These are phyloP conservation scores for Cercopithecus petaurista DNA, from an alignment of 2,797 vertebrate species.

Conservation along the genomic window DNA sequence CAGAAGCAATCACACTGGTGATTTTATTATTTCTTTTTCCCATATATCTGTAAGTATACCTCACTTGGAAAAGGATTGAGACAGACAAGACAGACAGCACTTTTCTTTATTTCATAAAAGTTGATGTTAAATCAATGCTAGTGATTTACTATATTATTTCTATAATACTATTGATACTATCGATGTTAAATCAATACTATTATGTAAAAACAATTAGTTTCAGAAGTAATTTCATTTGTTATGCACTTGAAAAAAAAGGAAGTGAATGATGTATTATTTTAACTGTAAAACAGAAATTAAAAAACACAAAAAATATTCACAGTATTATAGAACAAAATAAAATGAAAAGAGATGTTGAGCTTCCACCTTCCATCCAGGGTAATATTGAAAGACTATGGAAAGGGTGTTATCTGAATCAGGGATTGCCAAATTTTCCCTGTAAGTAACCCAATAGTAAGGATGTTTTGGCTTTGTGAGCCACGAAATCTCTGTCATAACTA, in stretches of 20 bases:
- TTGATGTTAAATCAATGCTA: constrained; percentile 13
- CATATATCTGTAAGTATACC: background rate
- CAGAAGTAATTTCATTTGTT: constrained; percentile 1
- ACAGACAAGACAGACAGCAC: background rate
- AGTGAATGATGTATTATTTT: background rate
- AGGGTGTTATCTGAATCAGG: background rate
- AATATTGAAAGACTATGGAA: background rate
- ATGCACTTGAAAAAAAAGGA: background rate
- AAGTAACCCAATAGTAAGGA: background rate
- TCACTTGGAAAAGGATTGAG: background rate
- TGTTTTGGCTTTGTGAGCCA: background rate
- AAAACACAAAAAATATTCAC: background rate
- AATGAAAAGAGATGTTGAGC: background rate
- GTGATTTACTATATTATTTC: background rate
- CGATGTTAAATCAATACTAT: background rate
- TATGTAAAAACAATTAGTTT: constrained; percentile 26
- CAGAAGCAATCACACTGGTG: constrained; percentile 42
- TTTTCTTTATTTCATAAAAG: constrained; percentile 47
- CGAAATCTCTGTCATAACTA: background rate
- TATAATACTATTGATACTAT: background rate
- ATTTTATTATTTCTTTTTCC: constrained; percentile 56
- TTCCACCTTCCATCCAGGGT: background rate
- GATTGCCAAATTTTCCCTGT: background rate
- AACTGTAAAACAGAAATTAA: background rate
- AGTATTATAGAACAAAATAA: background rate